Conservation (phyloP, 2,888 invertebrate species). For the Acanthosepion lycidas region DNA sequence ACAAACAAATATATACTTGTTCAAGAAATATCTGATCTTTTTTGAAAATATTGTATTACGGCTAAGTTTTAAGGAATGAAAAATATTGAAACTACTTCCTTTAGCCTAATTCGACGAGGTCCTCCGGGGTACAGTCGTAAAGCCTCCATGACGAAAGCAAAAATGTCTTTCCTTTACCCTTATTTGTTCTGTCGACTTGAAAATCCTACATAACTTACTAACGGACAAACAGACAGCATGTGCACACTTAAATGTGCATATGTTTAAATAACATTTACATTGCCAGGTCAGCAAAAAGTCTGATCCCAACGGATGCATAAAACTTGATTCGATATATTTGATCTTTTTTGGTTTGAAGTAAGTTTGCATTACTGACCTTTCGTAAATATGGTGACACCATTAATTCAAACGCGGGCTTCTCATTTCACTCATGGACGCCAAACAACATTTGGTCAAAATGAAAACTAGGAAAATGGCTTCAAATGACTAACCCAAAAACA, state of each 20-base stretch:
- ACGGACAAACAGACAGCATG: not conserved
- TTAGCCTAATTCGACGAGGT: not conserved
- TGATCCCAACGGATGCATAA: not conserved
- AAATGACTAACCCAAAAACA: too few species aligned
- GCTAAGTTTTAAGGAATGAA: too few species aligned
- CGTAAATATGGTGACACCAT: too few species aligned
- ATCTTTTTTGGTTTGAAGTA: too few species aligned
- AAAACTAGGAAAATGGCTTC: too few species aligned
- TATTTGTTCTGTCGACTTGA: not conserved
- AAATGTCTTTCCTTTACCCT: not conserved
- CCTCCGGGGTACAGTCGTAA: not conserved
- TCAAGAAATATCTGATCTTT: too few species aligned
- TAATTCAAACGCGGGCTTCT: too few species aligned
- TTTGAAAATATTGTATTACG: too few species aligned
- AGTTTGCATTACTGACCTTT: too few species aligned
- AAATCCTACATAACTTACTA: not conserved
- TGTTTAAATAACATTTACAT: not conserved
- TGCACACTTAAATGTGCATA: not conserved
- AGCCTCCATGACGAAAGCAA: not conserved
- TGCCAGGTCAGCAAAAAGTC: not conserved
- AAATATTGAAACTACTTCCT: not conserved
- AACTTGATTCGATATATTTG: not conserved
- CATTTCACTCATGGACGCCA: too few species aligned
- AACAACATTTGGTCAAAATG: too few species aligned
- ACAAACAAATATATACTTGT: too few species aligned